Conservation (phyloP, 2,113 vertebrate species). For the Corythornis cristatus region DNA sequence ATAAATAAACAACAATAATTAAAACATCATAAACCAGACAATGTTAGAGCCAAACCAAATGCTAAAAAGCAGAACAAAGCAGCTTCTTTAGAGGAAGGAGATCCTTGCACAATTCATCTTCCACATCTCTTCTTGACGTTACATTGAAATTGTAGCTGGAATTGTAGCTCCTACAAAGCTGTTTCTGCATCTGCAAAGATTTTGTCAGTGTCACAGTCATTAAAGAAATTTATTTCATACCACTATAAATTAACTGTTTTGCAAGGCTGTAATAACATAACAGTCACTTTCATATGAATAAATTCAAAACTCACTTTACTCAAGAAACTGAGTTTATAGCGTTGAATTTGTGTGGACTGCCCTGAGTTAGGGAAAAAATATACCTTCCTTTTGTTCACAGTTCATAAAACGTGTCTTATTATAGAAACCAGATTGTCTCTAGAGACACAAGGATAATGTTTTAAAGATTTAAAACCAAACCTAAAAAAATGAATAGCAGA, state of each 20-base stretch:
- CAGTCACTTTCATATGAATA: neutral
- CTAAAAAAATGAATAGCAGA: neutral
- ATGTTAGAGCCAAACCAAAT: slow-evolving; percentile 44
- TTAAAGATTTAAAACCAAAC: neutral
- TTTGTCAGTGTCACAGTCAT: slow-evolving; percentile 61
- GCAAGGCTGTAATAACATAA: neutral
- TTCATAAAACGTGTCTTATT: neutral
- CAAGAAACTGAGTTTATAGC: neutral
- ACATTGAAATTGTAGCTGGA: slow-evolving; percentile 40
- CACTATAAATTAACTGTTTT: slow-evolving; percentile 26
- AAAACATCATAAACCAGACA: slow-evolving; percentile 74
- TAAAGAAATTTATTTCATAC: slow-evolving; percentile 5
- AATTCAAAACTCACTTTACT: neutral
- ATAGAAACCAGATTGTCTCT: neutral
- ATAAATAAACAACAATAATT: slow-evolving; percentile 77
- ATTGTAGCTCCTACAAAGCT: slow-evolving; percentile 31
- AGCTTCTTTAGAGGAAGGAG: slow-evolving; percentile 11
- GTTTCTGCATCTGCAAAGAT: slow-evolving; percentile 67
- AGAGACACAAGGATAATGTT: neutral
- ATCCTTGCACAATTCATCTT: slow-evolving; percentile 55
- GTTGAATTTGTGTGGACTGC: neutral
- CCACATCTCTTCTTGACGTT: slow-evolving; percentile 60
- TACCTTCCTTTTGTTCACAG: neutral
- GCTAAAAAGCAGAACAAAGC: slow-evolving; percentile 57
- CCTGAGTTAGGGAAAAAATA: neutral